These are phyloP conservation scores for Aromia moschata DNA, from an alignment of 2,888 invertebrate species.

Conservation along the genomic window DNA sequence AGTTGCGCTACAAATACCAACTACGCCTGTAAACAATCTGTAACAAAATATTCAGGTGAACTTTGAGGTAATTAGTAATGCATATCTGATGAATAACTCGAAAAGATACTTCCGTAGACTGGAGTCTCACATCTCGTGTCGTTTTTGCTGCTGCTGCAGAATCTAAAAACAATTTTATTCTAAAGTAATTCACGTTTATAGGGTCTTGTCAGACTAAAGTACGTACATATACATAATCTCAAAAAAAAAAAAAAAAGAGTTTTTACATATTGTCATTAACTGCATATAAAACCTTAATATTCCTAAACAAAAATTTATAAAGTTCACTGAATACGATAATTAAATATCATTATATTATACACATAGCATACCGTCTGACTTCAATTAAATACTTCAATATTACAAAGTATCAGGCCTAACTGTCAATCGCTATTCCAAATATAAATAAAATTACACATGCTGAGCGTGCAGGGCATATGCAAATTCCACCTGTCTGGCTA, in stretches of 20 bases:
- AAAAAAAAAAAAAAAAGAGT: too few relatives aligned
- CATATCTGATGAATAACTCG: slow-evolving; percentile 36
- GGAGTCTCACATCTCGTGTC: slow-evolving; percentile 22
- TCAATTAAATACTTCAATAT: too few relatives aligned
- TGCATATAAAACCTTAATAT: too few relatives aligned
- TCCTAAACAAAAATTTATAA: too few relatives aligned
- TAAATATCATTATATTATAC: too few relatives aligned
- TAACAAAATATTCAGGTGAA: neutral
- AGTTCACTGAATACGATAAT: too few relatives aligned
- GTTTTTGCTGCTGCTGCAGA: slow-evolving; percentile 15
- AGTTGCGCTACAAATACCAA: too few relatives aligned
- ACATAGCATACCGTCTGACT: too few relatives aligned
- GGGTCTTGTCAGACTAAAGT: too few relatives aligned
- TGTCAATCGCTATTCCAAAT: slow-evolving; percentile 33
- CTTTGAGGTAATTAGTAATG: slow-evolving; percentile 26
- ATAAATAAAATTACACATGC: slow-evolving; percentile 25
- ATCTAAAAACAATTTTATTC: slow-evolving; percentile 29
- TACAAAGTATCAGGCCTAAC: slow-evolving; percentile 34
- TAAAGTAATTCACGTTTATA: too few relatives aligned
- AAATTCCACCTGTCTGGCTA: slow-evolving; percentile 12
- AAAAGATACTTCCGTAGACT: slow-evolving; percentile 35
- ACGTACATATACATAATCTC: too few relatives aligned
- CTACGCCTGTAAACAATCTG: neutral
- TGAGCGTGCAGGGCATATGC: slow-evolving; percentile 9
- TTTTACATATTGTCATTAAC: too few relatives aligned